Evolutionary conservation across 1,140 invertebrate genomes (phyloP), one percentile per base, ranked within the genome.

Genomic region (Dysdera silvatica): DNA sequence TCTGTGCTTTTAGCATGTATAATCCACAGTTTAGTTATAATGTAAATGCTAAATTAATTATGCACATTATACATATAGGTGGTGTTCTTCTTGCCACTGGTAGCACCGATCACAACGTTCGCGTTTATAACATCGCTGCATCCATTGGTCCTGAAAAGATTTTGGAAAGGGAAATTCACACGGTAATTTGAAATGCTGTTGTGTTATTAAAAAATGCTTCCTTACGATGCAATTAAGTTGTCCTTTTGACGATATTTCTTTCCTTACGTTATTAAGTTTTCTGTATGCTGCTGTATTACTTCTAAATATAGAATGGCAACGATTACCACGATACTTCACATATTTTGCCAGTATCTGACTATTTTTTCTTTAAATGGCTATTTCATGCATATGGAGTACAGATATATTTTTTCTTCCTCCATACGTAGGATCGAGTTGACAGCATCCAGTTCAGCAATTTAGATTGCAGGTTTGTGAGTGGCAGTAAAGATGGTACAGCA

Each of bases 401-500:
- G n/a, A n/a, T n/a, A n/a, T n/a, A n/a, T n/a, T n/a, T n/a, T n/a
- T n/a, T n/a, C n/a, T n/a, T n/a, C n/a, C 41, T 62, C 48, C 12
- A 55, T 66, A 54, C 67, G 20, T 53, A 80, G 78, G 95, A 98
- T 76, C 84, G 89, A 23, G 95, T 99, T 3, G 96, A 99, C 77
- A 95, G 89, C 55, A 88, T 99, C 62, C 87, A 92, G 67, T 99
- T 96, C 89, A 87, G 91, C 49, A 88, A 97, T 75, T 77, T 77
- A 29, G 87, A 88, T 0, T 91, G 65, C 78, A 82, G 72, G 31
- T 97, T 99, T 78, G 84, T 97, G 45, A 97, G 91, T 40, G 96
- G 96, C 14, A 92, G 90, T 68, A 95, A 95, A 78, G 96, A 99
- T 81, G 96, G 96, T 8, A 91, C 87, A 4, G 95, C 94, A 0